A percentile compares a stretch with the other conserved stretches of the same genome.
These are phyloP conservation scores for Oasisia sp. DNA, from an alignment of 2,888 invertebrate genomes.

Conservation along the genomic window DNA sequence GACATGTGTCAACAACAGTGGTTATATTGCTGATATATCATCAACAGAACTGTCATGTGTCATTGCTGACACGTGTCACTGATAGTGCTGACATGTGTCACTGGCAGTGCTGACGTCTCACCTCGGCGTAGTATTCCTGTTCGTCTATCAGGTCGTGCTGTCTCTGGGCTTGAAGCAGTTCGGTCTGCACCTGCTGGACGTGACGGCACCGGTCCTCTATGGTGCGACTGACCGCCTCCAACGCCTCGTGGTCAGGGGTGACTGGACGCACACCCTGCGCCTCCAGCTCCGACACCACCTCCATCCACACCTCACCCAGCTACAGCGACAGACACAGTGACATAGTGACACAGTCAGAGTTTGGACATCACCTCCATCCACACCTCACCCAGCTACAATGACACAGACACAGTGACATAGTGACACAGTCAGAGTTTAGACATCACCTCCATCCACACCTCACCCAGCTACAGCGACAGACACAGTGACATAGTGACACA, in stretches of 20 bases:
- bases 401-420: not conserved
- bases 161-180: slow-evolving; percentile 61
- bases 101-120: slow-evolving; percentile 33
- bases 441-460: slow-evolving; percentile 63
- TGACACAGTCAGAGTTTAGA: slow-evolving; percentile 48
- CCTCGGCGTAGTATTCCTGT: slow-evolving; percentile 65
- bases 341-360: slow-evolving; percentile 37
- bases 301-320: slow-evolving; percentile 66
- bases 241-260: slow-evolving; percentile 63
- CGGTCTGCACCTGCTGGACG: slow-evolving; percentile 55
- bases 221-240: slow-evolving; percentile 63
- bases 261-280: slow-evolving; percentile 62
- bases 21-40: not conserved
- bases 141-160: slow-evolving; percentile 63
- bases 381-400: slow-evolving; percentile 62
- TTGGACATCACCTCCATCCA: slow-evolving; percentile 61
- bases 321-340: slow-evolving; percentile 31
- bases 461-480: slow-evolving; percentile 58
- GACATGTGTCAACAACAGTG: not conserved
- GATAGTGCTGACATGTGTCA: not conserved
- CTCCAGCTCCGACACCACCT: slow-evolving; percentile 56
- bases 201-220: slow-evolving; percentile 60
- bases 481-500: slow-evolving; percentile 32
- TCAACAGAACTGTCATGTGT: not conserved
- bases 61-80: not conserved